Evolutionary conservation across 1,140 invertebrate genomes (phyloP).

Genomic region (Penaeus japonicus): DNA sequence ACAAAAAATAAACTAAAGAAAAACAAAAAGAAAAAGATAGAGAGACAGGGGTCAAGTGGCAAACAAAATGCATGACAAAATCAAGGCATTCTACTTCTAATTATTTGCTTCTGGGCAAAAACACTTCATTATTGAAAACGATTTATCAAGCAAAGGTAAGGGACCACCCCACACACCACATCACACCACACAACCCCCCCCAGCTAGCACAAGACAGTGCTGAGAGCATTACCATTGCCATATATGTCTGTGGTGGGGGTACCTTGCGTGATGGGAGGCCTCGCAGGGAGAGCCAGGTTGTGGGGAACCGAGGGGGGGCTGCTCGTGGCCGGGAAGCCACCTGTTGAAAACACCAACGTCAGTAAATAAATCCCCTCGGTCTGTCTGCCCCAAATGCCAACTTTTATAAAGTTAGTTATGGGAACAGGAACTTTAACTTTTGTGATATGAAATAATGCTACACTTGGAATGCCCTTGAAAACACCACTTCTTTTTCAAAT

Average conservation of each 20-base stretch:
- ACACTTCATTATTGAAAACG: too few relatives aligned
- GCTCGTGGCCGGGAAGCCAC: conserved; percentile 47
- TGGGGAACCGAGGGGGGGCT: conserved; percentile 44
- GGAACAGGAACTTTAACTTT: too few relatives aligned
- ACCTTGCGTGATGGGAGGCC: conserved; percentile 43
- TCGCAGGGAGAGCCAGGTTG: conserved; percentile 38
- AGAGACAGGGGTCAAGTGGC: too few relatives aligned
- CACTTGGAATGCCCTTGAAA: not conserved
- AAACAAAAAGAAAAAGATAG: too few relatives aligned
- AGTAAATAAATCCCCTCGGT: not conserved
- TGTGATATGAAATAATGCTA: not conserved
- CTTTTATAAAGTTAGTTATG: too few relatives aligned
- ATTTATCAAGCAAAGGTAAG: not conserved
- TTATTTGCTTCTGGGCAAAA: too few relatives aligned
- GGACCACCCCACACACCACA: conserved; percentile 34
- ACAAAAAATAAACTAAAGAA: too few relatives aligned
- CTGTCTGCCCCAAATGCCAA: not conserved
- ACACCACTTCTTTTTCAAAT: too few relatives aligned
- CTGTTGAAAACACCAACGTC: conserved; percentile 21
- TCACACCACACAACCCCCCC: not conserved
- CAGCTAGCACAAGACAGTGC: not conserved
- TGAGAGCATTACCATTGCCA: conserved; percentile 26
- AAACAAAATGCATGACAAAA: too few relatives aligned
- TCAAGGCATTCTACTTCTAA: too few relatives aligned
- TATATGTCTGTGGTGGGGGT: conserved; percentile 35